Conservation (phyloP, 2,888 invertebrate species). For the Phoronis australis region DNA sequence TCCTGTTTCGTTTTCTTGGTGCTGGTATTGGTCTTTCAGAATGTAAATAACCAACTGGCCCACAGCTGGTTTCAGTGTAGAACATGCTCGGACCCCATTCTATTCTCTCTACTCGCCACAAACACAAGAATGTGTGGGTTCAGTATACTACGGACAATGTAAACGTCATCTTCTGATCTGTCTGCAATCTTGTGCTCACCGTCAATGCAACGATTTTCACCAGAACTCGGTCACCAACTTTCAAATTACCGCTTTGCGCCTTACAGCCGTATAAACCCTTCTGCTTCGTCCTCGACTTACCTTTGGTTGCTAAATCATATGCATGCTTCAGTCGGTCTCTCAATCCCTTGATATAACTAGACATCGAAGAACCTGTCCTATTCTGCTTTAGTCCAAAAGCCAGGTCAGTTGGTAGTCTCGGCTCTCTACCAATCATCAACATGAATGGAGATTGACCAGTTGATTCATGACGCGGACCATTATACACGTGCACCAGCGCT, state of each 20-base stretch:
- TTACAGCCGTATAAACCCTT: neutral
- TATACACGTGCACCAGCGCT: conserved; percentile 6
- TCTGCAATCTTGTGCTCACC: neutral
- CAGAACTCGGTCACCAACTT: neutral
- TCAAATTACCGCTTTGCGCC: neutral
- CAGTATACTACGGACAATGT: neutral
- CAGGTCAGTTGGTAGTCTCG: conserved; percentile 5
- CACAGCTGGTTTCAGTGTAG: neutral
- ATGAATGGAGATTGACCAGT: conserved; percentile 5
- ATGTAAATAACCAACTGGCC: too few relatives aligned
- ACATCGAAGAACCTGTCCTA: neutral
- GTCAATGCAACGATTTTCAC: neutral
- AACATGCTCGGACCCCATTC: neutral
- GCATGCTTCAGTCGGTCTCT: conserved; percentile 1
- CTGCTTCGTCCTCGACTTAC: neutral
- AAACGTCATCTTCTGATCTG: neutral
- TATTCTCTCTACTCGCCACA: neutral
- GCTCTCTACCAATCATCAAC: conserved; percentile 7
- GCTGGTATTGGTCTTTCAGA: too few relatives aligned
- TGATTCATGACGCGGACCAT: conserved; percentile 7
- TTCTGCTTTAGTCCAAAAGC: conserved; percentile 1
- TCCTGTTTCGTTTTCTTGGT: too few relatives aligned
- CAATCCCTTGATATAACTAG: neutral
- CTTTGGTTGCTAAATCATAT: conserved; percentile 1
- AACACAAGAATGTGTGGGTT: neutral